phyloP scores from a whole-genome alignment of 2,888 invertebrate genomes.

The Napeogenes inachia region DNA sequence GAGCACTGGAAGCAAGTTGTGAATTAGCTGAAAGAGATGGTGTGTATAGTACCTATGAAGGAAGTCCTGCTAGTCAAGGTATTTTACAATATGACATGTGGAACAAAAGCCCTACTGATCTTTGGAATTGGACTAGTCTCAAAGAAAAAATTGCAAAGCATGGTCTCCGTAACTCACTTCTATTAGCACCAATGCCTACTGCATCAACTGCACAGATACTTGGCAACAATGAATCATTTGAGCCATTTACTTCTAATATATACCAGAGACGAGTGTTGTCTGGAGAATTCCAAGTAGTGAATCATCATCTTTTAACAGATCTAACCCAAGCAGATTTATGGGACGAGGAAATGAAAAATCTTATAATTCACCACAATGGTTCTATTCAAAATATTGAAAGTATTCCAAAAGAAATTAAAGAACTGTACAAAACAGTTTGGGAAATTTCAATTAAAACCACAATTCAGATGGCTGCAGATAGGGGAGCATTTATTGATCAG shows the following conservation, averaged over 20 bases:
- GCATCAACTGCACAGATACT: slow-evolving; percentile 99
- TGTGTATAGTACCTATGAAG: slow-evolving; percentile 93
- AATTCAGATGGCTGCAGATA: slow-evolving; percentile 97
- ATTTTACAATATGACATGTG: slow-evolving; percentile 99
- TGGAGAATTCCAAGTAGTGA: slow-evolving; percentile 97
- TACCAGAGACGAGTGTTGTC: slow-evolving; percentile 95
- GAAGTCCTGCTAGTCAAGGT: slow-evolving; percentile 95
- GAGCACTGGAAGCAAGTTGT: slow-evolving; percentile 97
- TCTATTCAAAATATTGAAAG: slow-evolving; percentile 92
- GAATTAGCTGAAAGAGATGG: slow-evolving; percentile 92
- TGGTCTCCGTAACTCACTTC: slow-evolving; percentile 94
- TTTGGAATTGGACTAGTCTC: slow-evolving; percentile 93
- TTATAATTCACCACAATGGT: slow-evolving; percentile 92
- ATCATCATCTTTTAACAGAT: slow-evolving; percentile 96
- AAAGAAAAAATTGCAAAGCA: slow-evolving; percentile 90
- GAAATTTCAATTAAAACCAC: slow-evolving; percentile 96
- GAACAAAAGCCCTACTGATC: slow-evolving; percentile 89
- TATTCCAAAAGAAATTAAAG: slow-evolving; percentile 91
- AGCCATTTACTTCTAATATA: slow-evolving; percentile 98
- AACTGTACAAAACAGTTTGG: slow-evolving; percentile 97
- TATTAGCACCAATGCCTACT: slow-evolving; percentile 98
- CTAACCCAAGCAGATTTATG: slow-evolving; percentile 93
- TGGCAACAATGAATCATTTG: slow-evolving; percentile 98
- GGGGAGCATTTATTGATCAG: slow-evolving; percentile 99
- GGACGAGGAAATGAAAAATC: slow-evolving; percentile 97